phyloP scores from a whole-genome alignment of 2,113 vertebrate species.

The Cyphomyrus plagiostoma region DNA sequence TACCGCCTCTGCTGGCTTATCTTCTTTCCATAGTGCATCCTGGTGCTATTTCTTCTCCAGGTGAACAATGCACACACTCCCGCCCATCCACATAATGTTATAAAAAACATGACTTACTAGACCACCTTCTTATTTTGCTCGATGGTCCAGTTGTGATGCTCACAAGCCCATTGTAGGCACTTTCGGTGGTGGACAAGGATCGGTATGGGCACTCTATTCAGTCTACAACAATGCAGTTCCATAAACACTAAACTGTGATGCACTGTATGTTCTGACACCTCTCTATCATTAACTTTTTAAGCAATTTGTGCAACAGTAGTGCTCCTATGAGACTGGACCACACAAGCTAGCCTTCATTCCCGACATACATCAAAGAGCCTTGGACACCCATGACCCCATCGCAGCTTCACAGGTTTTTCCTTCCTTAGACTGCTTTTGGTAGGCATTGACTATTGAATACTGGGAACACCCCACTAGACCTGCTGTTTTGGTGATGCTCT shows the following conservation, averaged over 20 bases:
- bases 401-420: too few species aligned
- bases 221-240: not conserved
- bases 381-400: too few species aligned
- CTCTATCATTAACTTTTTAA: not conserved
- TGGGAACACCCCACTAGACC: too few species aligned
- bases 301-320: not conserved
- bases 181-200: not conserved
- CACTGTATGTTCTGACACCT: not conserved
- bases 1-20: not conserved
- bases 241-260: not conserved
- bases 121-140: too few species aligned
- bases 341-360: too few species aligned
- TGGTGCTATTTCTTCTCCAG: too few species aligned
- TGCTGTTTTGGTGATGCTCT: too few species aligned
- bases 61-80: too few species aligned
- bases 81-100: too few species aligned
- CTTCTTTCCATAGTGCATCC: not conserved
- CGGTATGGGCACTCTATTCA: not conserved
- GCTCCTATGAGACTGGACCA: too few species aligned
- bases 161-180: not conserved
- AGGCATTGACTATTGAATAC: not conserved
- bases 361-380: not conserved
- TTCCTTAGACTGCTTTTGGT: not conserved
- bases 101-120: too few species aligned
- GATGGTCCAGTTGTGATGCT: too few species aligned